Base-by-base conservation (phyloP, 2,113 vertebrate genomes). In the Trematocara stigmaticum region DNA sequence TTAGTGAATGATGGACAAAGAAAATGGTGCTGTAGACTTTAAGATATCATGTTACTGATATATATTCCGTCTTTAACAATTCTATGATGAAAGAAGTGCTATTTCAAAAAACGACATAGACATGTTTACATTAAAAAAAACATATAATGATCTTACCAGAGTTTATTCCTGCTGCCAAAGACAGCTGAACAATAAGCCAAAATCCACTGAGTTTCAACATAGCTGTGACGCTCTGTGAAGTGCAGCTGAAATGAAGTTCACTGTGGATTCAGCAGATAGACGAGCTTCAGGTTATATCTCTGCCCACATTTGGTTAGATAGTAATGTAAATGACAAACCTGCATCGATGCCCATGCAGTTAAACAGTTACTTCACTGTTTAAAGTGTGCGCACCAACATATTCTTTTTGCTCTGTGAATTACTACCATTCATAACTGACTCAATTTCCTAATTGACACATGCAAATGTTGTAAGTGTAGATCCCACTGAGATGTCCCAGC, bases 271-370 rank as follows among this genome's bases (percentile, higher is more conserved):
- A 84, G 6, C 53, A 51, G 84, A 3, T 11, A 57, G 78, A 87
- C 15, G 12, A 79, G 71, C n/a, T 4, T 34, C 57, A 45, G 5
- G 8, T 69, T 47, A n/a, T 85, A 85, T 90, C 84, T 85, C 42
- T 26, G 4, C 15, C 2, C 79, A 76, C 71, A 92, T 93, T 91
- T 93, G 83, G 23, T 85, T 91, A 93, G 92, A 94, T 93, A 92
- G 38, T 7, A 51, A 88, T 88, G 89, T 2, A 92, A 91, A 91
- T 91, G 79, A 82, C 11, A n/a, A 61, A 49, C 10, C 29, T 8
- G 34, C 15, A 13, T 47, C 20, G 3, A 35, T 45, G 35, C 16
- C 34, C 15, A 3, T 20, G 15, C 57, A 42, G 42, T 61, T 81
- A 2, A 78, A 23, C n/a, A 52, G 81, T 61, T 51, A n/a, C 29